Evolutionary conservation across 1,140 invertebrate species (phyloP).

Genomic region (Riptortus pedestris): DNA sequence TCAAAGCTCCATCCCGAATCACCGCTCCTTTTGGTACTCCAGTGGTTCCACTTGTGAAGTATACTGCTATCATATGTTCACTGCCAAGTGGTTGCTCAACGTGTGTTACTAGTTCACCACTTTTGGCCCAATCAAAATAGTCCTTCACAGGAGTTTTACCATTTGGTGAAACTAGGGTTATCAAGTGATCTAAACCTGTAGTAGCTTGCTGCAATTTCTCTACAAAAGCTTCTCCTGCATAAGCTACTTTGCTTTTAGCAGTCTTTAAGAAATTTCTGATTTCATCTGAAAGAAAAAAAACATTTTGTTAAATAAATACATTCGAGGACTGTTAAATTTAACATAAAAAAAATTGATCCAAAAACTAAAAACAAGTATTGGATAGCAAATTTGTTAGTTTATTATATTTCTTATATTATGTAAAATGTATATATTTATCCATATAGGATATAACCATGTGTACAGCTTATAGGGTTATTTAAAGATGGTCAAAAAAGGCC

Average conservation of each 20-base stretch:
- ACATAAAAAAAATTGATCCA: not conserved
- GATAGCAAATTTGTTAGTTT: not conserved
- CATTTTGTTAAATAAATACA: not conserved
- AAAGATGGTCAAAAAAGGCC: too few species aligned
- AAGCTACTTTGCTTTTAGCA: not conserved
- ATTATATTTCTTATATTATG: not conserved
- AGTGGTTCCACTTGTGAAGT: constrained; percentile 35
- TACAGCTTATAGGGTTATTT: too few species aligned
- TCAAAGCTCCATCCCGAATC: not conserved
- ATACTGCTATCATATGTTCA: not conserved
- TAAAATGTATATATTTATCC: not conserved
- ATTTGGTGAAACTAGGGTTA: not conserved
- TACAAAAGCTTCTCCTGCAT: not conserved
- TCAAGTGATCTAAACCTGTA: not conserved
- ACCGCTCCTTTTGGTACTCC: constrained; percentile 36
- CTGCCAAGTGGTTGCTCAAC: not conserved
- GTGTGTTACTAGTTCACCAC: not conserved
- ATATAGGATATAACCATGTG: too few species aligned
- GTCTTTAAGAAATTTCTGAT: not conserved
- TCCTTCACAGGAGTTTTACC: not conserved
- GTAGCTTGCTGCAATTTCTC: not conserved
- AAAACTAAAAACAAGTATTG: not conserved
- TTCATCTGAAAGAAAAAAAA: not conserved
- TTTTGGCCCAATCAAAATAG: not conserved
- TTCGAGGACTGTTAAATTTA: not conserved